phyloP scores from a whole-genome alignment of 2,113 vertebrate species.

The Labeo catla region DNA sequence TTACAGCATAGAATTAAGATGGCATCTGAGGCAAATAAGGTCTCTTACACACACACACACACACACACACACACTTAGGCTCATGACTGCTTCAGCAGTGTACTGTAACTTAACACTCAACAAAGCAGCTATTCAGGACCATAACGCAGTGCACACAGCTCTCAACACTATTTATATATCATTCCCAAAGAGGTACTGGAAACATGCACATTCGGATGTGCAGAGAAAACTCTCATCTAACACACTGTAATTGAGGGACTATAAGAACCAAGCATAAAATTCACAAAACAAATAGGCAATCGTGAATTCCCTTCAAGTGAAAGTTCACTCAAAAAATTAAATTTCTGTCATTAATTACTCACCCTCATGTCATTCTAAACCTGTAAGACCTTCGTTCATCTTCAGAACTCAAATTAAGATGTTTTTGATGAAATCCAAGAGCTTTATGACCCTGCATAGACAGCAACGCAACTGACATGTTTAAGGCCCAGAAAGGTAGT shows the following conservation, averaged over 20 bases:
- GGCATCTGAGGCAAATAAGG: slow-evolving; percentile 2
- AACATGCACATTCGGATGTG: background rate
- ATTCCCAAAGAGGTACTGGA: background rate
- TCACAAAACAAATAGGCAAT: background rate
- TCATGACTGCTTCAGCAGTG: slow-evolving; percentile 28
- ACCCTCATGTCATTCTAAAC: too few species aligned
- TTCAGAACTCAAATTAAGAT: too few species aligned
- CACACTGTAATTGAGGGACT: background rate
- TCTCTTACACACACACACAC: background rate
- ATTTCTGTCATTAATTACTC: too few species aligned
- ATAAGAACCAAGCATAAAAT: background rate
- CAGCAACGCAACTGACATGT: too few species aligned
- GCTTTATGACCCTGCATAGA: too few species aligned
- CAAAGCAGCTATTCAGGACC: slow-evolving; percentile 44
- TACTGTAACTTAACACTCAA: slow-evolving; percentile 19
- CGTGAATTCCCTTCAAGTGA: background rate
- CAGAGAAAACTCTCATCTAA: background rate
- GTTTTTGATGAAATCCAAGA: too few species aligned
- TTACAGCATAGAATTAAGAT: slow-evolving; percentile 26
- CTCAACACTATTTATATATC: slow-evolving; percentile 32
- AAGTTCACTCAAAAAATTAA: too few species aligned
- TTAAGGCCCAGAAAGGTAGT: too few species aligned
- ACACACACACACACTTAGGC: background rate
- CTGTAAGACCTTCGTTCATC: too few species aligned
- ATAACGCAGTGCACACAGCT: slow-evolving; percentile 15